A percentile compares a stretch with the other conserved stretches of the same genome.
Evolutionary conservation across 37 sponge, comb jelly and placozoan genomes (phyloP).

Genomic region (Aphrocallistes beatrix): DNA sequence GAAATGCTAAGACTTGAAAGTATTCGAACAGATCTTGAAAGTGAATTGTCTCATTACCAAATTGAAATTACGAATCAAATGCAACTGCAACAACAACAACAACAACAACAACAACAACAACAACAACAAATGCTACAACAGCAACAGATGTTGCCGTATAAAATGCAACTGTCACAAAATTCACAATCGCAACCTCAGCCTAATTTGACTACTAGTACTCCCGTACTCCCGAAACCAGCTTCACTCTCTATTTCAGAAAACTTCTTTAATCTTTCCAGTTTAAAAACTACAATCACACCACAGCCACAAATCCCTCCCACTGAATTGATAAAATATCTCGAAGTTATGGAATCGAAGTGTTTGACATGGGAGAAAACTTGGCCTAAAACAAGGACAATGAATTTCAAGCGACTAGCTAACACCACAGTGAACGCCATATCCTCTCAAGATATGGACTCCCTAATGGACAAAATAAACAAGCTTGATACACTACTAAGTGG

Average conservation of each 20-base stretch:
- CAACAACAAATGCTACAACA: slow-evolving; percentile 1
- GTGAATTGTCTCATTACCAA: neutral
- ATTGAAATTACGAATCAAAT: neutral
- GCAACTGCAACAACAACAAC: neutral
- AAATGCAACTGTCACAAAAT: neutral
- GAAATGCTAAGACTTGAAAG: neutral
- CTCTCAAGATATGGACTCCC: neutral
- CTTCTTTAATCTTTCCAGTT: neutral
- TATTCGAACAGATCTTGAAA: neutral
- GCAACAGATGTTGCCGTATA: neutral
- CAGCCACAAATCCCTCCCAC: neutral
- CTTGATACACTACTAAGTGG: neutral
- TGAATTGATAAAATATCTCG: neutral
- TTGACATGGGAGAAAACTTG: neutral
- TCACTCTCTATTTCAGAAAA: neutral
- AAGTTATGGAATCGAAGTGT: neutral
- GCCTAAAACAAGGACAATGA: neutral
- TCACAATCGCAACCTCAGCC: neutral
- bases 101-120: neutral
- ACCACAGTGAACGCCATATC: neutral
- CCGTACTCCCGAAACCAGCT: neutral
- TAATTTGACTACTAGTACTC: neutral
- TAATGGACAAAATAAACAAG: neutral
- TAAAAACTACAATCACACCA: neutral
- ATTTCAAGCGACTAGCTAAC: slow-evolving; percentile 7